phyloP scores from a whole-genome alignment of 2,888 invertebrate species.

The Dryobotodes eremita region DNA sequence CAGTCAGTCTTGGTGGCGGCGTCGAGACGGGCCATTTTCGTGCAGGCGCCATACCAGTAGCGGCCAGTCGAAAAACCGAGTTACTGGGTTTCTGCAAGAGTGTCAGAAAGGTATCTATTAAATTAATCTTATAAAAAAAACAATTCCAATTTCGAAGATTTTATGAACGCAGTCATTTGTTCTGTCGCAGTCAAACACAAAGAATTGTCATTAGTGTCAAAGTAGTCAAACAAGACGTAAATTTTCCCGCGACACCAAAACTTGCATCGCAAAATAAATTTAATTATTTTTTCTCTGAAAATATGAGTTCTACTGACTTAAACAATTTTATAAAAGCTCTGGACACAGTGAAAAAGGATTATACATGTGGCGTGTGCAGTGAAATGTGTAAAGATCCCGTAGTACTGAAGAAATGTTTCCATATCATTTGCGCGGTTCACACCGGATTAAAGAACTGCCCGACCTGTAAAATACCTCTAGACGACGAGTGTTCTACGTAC shows the following conservation, averaged over 20 bases:
- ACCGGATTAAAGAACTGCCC: conserved; percentile 80
- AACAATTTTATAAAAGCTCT: conserved; percentile 80
- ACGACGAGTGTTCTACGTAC: conserved; percentile 75
- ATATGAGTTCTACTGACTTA: conserved; percentile 74
- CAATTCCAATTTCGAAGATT: conserved; percentile 20
- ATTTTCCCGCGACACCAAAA: conserved; percentile 58
- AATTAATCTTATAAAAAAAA: not conserved
- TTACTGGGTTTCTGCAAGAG: conserved; percentile 25
- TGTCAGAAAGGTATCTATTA: not conserved
- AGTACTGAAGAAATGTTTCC: conserved; percentile 85
- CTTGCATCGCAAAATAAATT: conserved; percentile 29
- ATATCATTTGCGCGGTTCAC: conserved; percentile 83
- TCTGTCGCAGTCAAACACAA: not conserved
- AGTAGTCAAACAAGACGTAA: conserved; percentile 23
- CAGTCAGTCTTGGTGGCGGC: not conserved
- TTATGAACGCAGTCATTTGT: conserved; percentile 37
- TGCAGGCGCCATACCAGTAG: not conserved
- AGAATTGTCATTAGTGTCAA: conserved; percentile 28
- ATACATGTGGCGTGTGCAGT: conserved; percentile 80
- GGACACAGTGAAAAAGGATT: conserved; percentile 80
- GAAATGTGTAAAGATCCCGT: conserved; percentile 83
- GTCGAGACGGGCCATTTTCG: not conserved
- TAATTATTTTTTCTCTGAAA: conserved; percentile 29
- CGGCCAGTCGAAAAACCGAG: conserved; percentile 2
- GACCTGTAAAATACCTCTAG: conserved; percentile 76